Evolutionary conservation across 2,888 invertebrate genomes (phyloP), one percentile per base, ranked within the genome.

Genomic region (Hyppa rectilinea): DNA sequence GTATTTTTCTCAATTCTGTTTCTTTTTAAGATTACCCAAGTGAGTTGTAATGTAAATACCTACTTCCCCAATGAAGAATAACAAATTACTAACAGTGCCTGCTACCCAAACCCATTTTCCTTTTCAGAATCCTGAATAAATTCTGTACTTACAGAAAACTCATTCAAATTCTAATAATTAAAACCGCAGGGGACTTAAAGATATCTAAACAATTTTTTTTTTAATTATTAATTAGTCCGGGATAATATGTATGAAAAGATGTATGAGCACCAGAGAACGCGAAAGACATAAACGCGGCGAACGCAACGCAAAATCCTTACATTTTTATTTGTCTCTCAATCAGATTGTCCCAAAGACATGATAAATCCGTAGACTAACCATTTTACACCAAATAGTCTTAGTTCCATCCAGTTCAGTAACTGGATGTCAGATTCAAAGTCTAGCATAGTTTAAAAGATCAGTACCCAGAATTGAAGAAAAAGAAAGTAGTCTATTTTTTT

Each of bases 51-150:
- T 5, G 5, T 23, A 45, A 45, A 47, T 31, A 31, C 26, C 12
- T 40, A n/a, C 12, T 20, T 26, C 9, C 31, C 31, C 31, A 62
- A 2, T 63, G 10, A 17, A 29, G n/a, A 14, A 14, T 45, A 34
- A 1, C 5, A 65, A 65, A 65, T 65, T 6, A 10, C 26, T 4
- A 45, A n/a, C 17, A n/a, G 14, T 65, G n/a, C 45, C 66, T 47
- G 47, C 65, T 14, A 9, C 23, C 1, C 10, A 17, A 12, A 29
- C 12, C 7, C n/a, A 26, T 36, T 12, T 23, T 65, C n/a, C 17
- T n/a, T 64, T 63, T 14, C 34, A 17, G 4, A 1, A 12, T 64
- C 2, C 34, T 62, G 31, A 62, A 7, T 23, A 0, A 36, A 31
- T 49, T 58, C 2, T 23, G 9, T 40, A 31, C 7, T 0, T 7